Base-by-base conservation (phyloP, 2,888 invertebrate species). In the Aleiodes alternator region DNA sequence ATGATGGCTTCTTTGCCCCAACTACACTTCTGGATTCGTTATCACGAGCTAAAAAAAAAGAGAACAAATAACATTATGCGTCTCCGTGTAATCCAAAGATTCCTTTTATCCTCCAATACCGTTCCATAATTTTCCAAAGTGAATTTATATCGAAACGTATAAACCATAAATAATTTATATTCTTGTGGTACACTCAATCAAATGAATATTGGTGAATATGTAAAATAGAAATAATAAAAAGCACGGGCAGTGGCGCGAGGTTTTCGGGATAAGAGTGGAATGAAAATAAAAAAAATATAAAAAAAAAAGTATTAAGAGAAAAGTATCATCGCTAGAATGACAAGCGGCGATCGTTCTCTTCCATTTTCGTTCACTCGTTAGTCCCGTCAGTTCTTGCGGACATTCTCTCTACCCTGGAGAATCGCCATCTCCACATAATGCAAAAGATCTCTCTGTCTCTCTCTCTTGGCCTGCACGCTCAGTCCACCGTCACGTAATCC, bases 321-420 rank as follows among this genome's bases (percentile, higher is more conserved):
- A n/a, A 57, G 57, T 50, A 66, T 75, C 38, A 71, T 75, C 66
- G 48, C 55, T 72, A 71, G 71, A 75, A 68, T 75, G 68, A 75
- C 69, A 71, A 56, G 66, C 66, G 59, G 51, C 50, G 57, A 66
- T 71, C 50, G 48, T 64, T 72, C 71, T 72, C 14, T 72, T 75
- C 68, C 75, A 75, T 72, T 72, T 75, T 72, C 57, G 68, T 72
- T 38, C 56, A 68, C 75, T 75, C 75, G 75, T 75, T 75, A 72
- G 75, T 75, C 57, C 57, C 51, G 68, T 71, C 55, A 72, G 68
- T 72, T 75, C 75, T 75, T 75, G 70, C 51, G 70, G 75, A 71
- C 75, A 71, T 75, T 75, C 70, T 69, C 59, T 61, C 61, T 38
- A 29, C 50, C 57, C 66, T 57, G 75, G 66, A 56, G 64, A 56